Base-by-base conservation (phyloP, 2,888 invertebrate genomes). In the Nymphalis polychloros region DNA sequence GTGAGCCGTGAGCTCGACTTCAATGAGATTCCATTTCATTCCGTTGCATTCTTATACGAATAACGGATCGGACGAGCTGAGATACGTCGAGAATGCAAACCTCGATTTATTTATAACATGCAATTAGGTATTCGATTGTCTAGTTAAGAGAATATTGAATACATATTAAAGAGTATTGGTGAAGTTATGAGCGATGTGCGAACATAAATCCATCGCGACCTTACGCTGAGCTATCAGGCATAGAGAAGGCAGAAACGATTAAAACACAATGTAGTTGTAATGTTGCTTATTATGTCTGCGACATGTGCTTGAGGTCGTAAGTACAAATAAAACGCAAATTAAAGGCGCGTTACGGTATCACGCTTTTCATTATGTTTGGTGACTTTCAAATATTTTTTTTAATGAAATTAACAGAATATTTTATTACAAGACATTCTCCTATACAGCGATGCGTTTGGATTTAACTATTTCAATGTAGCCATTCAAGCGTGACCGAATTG, bases 11-110 rank as follows among this genome's bases (percentile, higher is more conserved):
- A 82, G 85, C 85, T 85, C 80, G 81, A 86, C 88, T 88, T 90
- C 91, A 90, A 92, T 91, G 89, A 92, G 89, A 92, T 92, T 92
- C 92, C 89, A 86, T 90, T 90, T 89, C 88, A 88, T 88, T 88
- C 86, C 88, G 84, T 86, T 87, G 89, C 90, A 92, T 91, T 92
- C 92, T 89, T 90, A 87, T 82, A 82, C 82, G 83, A 87, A 82
- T 91, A 92, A 92, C 91, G 90, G 91, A 83, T 83, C 84, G 84
- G 84, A 82, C 84, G 78, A 78, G 78, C 76, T 75, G 80, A 83
- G 83, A 81, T 77, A 78, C 77, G 77, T 78, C 76, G 76, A 81
- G 80, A 79, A 80, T 77, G 78, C 77, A 78, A 79, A 79, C 76
- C 74, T 79, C 77, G 64, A 74, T 74, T 72, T 64, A 65, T 59